phyloP scores from a whole-genome alignment of 2,888 invertebrate genomes.

The Ophion obscuratus region DNA sequence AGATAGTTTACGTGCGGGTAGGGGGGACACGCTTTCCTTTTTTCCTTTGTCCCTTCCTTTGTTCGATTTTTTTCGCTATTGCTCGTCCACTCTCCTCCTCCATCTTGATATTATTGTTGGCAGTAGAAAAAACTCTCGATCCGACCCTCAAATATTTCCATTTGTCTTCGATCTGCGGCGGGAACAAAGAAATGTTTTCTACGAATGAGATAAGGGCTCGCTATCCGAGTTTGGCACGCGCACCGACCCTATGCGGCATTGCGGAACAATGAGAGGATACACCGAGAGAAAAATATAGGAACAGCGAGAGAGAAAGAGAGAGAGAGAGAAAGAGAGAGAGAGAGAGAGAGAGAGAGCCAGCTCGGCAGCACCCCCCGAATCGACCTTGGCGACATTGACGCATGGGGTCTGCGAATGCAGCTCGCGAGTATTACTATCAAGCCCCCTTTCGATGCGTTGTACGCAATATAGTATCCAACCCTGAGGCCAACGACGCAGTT shows the following conservation, averaged over 20 bases:
- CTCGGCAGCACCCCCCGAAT: conserved; percentile 46
- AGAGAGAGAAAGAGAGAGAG: conserved; percentile 15
- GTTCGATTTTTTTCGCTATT: conserved; percentile 27
- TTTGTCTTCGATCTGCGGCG: conserved; percentile 41
- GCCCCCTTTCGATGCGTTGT: conserved; percentile 49
- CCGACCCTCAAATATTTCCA: conserved; percentile 57
- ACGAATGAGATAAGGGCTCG: conserved; percentile 56
- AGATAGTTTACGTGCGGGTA: conserved; percentile 17
- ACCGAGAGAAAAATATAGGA: background rate
- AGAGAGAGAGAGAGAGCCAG: conserved; percentile 27
- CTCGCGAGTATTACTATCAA: conserved; percentile 59
- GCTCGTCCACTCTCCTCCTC: conserved; percentile 15
- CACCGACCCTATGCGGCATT: conserved; percentile 9
- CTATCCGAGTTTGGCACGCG: conserved; percentile 45
- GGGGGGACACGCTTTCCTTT: conserved; percentile 28
- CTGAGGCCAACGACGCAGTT: conserved; percentile 51
- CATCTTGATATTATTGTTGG: conserved; percentile 20
- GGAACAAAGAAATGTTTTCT: conserved; percentile 58
- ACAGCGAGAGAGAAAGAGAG: conserved; percentile 4
- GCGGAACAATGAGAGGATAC: conserved; percentile 5
- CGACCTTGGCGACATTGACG: conserved; percentile 67
- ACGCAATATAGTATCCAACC: conserved; percentile 47
- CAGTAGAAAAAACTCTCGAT: conserved; percentile 30
- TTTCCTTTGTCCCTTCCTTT: conserved; percentile 29
- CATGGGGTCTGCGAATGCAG: conserved; percentile 65